Conservation (phyloP, 2,113 vertebrate genomes). For the Pelmatolapia mariae region DNA sequence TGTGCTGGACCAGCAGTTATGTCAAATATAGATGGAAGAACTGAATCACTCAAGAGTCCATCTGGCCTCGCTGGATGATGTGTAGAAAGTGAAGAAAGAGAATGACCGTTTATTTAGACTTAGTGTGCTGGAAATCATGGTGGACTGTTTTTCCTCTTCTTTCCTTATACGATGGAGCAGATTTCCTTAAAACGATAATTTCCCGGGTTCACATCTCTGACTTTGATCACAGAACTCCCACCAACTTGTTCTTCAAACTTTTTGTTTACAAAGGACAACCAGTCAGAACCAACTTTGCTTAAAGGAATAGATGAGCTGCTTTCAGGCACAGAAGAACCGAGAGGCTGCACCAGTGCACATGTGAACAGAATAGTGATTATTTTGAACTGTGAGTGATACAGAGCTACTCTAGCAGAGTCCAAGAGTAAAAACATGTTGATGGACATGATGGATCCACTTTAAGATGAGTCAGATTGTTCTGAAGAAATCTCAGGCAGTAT, state of each 20-base stretch:
- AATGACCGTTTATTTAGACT: not conserved
- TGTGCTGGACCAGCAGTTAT: not conserved
- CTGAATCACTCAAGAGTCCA: not conserved
- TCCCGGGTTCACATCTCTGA: accelerated
- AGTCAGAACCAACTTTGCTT: not conserved
- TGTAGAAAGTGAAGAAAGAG: not conserved
- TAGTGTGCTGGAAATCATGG: not conserved
- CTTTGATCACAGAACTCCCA: not conserved
- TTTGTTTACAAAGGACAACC: not conserved
- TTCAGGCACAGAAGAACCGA: not conserved
- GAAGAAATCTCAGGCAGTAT: not conserved
- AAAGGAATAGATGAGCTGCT: not conserved
- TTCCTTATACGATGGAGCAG: not conserved
- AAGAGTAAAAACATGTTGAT: not conserved
- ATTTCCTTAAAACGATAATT: not conserved
- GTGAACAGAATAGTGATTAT: not conserved
- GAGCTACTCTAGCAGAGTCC: not conserved
- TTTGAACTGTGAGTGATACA: not conserved
- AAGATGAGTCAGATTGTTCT: not conserved
- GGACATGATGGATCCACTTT: not conserved
- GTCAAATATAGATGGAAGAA: not conserved
- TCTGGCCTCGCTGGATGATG: not conserved
- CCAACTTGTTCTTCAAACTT: not conserved
- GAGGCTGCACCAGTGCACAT: not conserved
- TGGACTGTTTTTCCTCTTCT: not conserved